Evolutionary conservation across 2,888 invertebrate species (phyloP), one percentile per base, ranked within the genome.

Genomic region (Drosophila cognata): DNA sequence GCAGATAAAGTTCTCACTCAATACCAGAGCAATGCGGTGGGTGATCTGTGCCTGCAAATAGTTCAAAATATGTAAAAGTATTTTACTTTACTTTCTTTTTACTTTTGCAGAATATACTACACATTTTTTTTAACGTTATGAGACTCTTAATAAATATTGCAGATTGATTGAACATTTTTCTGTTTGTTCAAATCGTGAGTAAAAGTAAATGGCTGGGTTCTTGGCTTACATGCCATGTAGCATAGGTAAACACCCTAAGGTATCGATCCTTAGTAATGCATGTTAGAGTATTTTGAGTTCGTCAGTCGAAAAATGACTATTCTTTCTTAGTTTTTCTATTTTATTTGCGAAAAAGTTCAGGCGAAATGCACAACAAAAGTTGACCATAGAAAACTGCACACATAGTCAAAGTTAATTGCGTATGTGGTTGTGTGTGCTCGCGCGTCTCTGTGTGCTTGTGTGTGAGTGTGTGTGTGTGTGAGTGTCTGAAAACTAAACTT

Each of bases 51-150:
- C n/a, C 56, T 64, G 53, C 61, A 77, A 88, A 86, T 84, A 78
- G 89, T 84, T 89, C 72, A 82, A 89, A 89, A 85, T 85, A 89
- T 85, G 82, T 85, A 85, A 88, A 89, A 81, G 85, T 89, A 88
- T 89, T 85, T 84, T 74, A 74, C 65, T 73, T 70, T 70, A 62
- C 71, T 38, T 36, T 33, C 59, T 35, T 59, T 25, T 60, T 63
- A 56, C 67, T n/a, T 77, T 68, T 13, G n/a, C 25, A 1, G n/a
- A 11, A 41, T 36, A 16, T 38, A 28, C n/a, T 11, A 36, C 18
- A 21, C 18, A 4, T 25, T 6, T 59, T 29, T 6, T 0, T 25
- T 10, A 2, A 18, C 18, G 21, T 35, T 41, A 31, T 25, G 29
- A 10, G 46, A 18, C 28, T 35, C 11, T 16, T 25, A 16, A 6